These are phyloP conservation scores for Astreopora myriophthalma DNA, from an alignment of 64 coral and sea anemone genomes.

Conservation along the genomic window DNA sequence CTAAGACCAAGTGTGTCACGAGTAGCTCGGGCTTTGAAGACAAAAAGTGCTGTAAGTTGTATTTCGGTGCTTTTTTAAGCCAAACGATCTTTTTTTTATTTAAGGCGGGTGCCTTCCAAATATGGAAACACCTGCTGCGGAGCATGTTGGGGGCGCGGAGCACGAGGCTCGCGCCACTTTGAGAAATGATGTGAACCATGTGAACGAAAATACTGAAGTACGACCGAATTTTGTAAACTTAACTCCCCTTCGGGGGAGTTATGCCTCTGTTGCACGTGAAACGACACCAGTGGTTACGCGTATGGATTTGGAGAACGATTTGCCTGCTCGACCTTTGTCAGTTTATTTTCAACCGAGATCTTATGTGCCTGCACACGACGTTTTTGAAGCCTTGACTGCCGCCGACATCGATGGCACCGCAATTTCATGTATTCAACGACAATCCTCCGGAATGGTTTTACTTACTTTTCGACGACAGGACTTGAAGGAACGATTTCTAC, in stretches of 20 bases:
- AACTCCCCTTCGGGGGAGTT: not conserved
- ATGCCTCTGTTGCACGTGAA: not conserved
- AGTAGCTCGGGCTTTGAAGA: too few relatives aligned
- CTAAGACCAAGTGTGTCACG: too few relatives aligned
- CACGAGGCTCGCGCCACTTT: too few relatives aligned
- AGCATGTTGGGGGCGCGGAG: not conserved
- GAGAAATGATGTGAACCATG: too few relatives aligned
- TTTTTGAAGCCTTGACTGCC: not conserved
- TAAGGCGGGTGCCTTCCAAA: too few relatives aligned
- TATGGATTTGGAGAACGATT: not conserved
- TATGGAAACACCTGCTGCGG: too few relatives aligned
- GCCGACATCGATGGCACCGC: not conserved
- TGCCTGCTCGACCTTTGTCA: not conserved
- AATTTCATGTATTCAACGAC: not conserved
- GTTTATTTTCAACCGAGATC: not conserved
- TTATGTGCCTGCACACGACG: not conserved
- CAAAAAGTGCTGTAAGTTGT: too few relatives aligned
- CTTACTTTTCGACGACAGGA: not conserved
- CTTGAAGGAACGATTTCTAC: not conserved
- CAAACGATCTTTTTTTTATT: too few relatives aligned
- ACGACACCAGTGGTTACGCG: not conserved
- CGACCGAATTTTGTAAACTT: not conserved
- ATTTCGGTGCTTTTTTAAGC: too few relatives aligned
- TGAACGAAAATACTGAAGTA: too few relatives aligned
- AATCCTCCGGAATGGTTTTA: not conserved